Evolutionary conservation across 2,113 vertebrate species (phyloP), one percentile per base, ranked within the genome.

Genomic region (Bos indicus): DNA sequence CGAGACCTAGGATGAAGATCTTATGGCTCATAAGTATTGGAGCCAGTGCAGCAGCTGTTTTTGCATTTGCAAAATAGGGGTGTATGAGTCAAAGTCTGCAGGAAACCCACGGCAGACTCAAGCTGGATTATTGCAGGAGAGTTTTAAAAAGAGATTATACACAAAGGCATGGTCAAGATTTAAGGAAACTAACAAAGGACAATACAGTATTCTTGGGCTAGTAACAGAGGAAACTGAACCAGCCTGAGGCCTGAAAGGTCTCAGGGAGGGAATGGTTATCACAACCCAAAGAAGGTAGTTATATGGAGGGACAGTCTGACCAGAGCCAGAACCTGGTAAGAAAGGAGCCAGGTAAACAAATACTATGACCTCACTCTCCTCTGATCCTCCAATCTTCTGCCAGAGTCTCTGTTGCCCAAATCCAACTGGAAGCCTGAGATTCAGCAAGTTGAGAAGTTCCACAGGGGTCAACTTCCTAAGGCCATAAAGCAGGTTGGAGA

Each of bases 281-380:
- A 28, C 48, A 33, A 19, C 12, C n/a, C 64, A 43, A 19, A 90
- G 71, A 28, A 26, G 51, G 40, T 6, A 10, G 15, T 2, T 23
- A 2, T 7, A 16, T 0, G 14, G 30, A 94, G n/a, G 16, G 3
- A 46, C 10, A 1, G 14, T 21, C n/a, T n/a, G 46, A 12, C 15
- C 26, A 13, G 28, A 91, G 51, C 60, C 25, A 52, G 59, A 43
- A 40, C 62, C 62, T 54, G 30, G 4, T 3, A 8, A 57, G 17
- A 48, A 87, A 36, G 19, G 14, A 56, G 26, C 33, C 91, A 56
- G 54, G 36, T 46, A 48, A 40, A 48, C 19, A 40, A 19, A 36
- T 4, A 21, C 25, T 10, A 54, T 40, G 46, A 19, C 46, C 77
- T 64, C 62, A 7, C 25, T 25, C 14, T 43, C 36, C n/a, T 33